Percentiles rank a stretch among this genome's conserved stretches.
These are phyloP conservation scores for Distichodus sexfasciatus DNA, from an alignment of 2,797 vertebrate species.

Conservation along the genomic window DNA sequence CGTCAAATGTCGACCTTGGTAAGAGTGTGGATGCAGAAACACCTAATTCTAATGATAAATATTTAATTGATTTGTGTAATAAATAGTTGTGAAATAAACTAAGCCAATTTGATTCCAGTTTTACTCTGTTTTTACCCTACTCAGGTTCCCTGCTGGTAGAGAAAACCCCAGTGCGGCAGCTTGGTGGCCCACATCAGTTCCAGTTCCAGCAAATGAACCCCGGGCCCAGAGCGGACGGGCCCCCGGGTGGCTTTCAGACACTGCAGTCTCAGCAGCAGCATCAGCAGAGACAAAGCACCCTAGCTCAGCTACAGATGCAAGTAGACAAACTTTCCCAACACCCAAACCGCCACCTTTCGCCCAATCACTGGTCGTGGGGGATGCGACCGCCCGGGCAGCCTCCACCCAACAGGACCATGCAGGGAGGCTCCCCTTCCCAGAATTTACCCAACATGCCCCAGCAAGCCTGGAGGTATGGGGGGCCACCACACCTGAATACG, in stretches of 20 bases:
- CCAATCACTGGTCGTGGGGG: slow-evolving; percentile 76
- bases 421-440: slow-evolving; percentile 74
- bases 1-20: slow-evolving; percentile 79
- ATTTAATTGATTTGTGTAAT: no score
- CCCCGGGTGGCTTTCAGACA: slow-evolving; percentile 47
- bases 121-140: background rate
- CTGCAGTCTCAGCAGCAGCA: slow-evolving; percentile 60
- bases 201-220: slow-evolving; percentile 58
- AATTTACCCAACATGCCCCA: slow-evolving; percentile 58
- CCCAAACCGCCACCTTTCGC: slow-evolving; percentile 67
- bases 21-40: slow-evolving; percentile 46
- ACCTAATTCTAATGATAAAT: no score
- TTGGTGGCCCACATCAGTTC: slow-evolving; percentile 47
- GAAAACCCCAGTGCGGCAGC: slow-evolving; percentile 61
- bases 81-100: no score
- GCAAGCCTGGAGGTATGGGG: slow-evolving; percentile 63
- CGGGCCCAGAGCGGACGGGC: slow-evolving; percentile 63
- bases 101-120: background rate
- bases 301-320: slow-evolving; percentile 81
- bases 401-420: slow-evolving; percentile 65
- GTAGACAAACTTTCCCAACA: slow-evolving; percentile 80
- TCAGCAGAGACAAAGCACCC: slow-evolving; percentile 75
- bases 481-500: slow-evolving; percentile 57
- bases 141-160: slow-evolving; percentile 76
- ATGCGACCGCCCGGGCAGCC: slow-evolving; percentile 67